A percentile compares a stretch with the other conserved stretches of the same genome.
Conservation (phyloP, 2,113 vertebrate genomes). For the Tympanuchus pallidicinctus region DNA sequence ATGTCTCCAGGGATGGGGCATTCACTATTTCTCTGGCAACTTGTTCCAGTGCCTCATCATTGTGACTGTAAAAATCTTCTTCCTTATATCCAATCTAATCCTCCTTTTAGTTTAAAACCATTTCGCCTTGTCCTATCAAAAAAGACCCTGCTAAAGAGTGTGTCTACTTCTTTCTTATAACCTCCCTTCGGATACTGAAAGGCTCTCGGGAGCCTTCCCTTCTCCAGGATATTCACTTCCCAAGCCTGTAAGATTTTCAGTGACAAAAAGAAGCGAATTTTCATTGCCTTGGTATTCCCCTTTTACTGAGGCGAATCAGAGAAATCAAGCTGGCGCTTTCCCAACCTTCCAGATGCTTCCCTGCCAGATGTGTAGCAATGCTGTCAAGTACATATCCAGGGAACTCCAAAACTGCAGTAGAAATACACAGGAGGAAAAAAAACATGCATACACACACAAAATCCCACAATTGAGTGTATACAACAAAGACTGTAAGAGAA, state of each 20-base stretch:
- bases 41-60: no score
- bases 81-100: no score
- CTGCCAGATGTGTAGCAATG: not conserved
- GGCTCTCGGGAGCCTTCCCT: no score
- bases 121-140: no score
- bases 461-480: not conserved
- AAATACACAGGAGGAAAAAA: not conserved
- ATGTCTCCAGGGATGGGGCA: no score
- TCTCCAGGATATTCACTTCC: not conserved
- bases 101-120: no score
- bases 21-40: no score
- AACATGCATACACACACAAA: not conserved
- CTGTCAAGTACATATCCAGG: not conserved
- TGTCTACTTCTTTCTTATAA: no score
- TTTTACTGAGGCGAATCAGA: not conserved
- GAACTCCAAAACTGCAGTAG: not conserved
- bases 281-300: not conserved
- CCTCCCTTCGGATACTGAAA: no score
- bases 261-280: not conserved
- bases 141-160: no score
- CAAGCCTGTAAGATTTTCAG: not conserved
- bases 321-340: not conserved
- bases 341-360: not conserved
- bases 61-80: no score
- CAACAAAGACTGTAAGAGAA: not conserved